Base-by-base conservation (phyloP, 2,113 vertebrate species). In the Chlorodrepanis virens region DNA sequence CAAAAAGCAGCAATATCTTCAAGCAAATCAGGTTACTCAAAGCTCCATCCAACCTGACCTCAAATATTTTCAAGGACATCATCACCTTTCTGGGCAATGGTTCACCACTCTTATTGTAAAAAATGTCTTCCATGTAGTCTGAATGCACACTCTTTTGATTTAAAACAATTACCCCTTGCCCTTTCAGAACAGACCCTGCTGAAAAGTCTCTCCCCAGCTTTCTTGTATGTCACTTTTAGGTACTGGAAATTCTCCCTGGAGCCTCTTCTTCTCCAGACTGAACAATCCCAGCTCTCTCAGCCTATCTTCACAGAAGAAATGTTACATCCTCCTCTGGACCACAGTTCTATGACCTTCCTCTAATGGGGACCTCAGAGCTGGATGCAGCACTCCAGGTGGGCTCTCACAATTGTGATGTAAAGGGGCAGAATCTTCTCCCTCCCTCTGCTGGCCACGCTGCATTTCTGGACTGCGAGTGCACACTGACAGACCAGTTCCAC, bases 11-110 rank as follows among this genome's bases (percentile, higher is more conserved):
- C 0, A 0, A 47, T 17, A 72, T 12, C 7, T 74, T 69, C 27
- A 33, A 67, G 8, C 11, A 49, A 27, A 39, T 33, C 23, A 72
- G 17, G 24, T 57, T 81, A 10, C 13, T 77, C 20, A 42, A 12
- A 72, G 23, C 3, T 18, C 4, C 15, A 59, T 23, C 18, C 19
- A 59, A 11, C 31, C 27, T 74, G 27, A 65, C 15, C 22, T 52
- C 0, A 0, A 52, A 52, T 59, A 52, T 59, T 81, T 44, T 49
- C 33, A 22, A 42, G 37, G 52, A 12, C 28, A 59, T 52, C 7
- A 39, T 28, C 18, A 24, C 19, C 37, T 59, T 28, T 39, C 45
- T 44, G 37, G 10, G 23, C 12, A 65, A 19, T 0, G 0, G 33
- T 57, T 44, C 22, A 39, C 12, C 15, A 52, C 4, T 2, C 5